phyloP scores from a whole-genome alignment of 2,888 invertebrate genomes.

The Taphrorychus bicolor region DNA sequence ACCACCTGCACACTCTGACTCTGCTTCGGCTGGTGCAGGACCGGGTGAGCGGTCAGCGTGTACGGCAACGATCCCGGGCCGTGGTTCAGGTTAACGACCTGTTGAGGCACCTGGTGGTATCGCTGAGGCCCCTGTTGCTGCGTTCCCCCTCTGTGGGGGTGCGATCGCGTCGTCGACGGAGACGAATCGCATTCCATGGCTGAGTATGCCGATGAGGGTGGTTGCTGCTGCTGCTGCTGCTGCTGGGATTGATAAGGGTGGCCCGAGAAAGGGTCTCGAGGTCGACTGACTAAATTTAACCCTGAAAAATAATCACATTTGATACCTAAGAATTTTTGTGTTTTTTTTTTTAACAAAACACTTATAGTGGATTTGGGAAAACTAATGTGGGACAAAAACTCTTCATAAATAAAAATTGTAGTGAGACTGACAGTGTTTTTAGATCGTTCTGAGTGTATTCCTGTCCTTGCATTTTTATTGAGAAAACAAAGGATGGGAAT shows the following conservation, averaged over 20 bases:
- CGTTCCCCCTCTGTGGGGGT: conserved; percentile 6
- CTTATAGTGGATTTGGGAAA: too few species aligned
- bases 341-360: too few species aligned
- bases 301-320: conserved; percentile 47
- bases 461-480: too few species aligned
- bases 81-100: conserved; percentile 59
- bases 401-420: too few species aligned
- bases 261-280: conserved; percentile 53
- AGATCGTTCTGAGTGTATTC: too few species aligned
- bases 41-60: conserved; percentile 54
- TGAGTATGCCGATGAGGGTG: conserved; percentile 49
- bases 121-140: conserved; percentile 48
- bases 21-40: conserved; percentile 45
- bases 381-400: too few species aligned
- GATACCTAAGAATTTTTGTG: too few species aligned
- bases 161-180: conserved; percentile 52
- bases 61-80: conserved; percentile 58
- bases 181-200: conserved; percentile 85
- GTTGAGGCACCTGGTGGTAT: conserved; percentile 50
- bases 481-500: too few species aligned
- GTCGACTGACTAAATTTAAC: conserved; percentile 61
- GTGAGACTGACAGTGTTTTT: too few species aligned
- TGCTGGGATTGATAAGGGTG: conserved; percentile 48
- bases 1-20: conserved; percentile 32
- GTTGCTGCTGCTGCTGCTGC: conserved; percentile 41